Conservation (phyloP, 1,140 invertebrate species). For the Achatina immaculata region DNA sequence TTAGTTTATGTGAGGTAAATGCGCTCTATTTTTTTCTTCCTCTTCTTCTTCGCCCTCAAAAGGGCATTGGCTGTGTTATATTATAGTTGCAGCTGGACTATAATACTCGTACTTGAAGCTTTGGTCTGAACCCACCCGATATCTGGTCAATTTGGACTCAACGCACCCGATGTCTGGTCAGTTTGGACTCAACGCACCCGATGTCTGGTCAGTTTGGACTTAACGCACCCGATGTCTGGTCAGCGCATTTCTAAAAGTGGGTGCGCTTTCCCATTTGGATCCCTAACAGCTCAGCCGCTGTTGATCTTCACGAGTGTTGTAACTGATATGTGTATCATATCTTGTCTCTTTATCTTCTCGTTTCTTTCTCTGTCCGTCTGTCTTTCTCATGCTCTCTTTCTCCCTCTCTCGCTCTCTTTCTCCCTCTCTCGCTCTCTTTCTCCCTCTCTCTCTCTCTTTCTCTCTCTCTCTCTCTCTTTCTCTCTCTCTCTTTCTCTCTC, state of each 20-base stretch:
- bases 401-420: conserved; percentile 32
- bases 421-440: conserved; percentile 22
- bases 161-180: too few species aligned
- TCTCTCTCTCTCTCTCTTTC: conserved; percentile 18
- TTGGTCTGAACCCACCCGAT: too few species aligned
- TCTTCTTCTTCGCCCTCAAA: conserved; percentile 1
- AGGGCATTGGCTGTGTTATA: too few species aligned
- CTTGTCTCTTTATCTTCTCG: not conserved
- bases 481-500: conserved; percentile 31
- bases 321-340: not conserved
- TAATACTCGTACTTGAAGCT: too few species aligned
- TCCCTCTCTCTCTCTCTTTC: conserved; percentile 5
- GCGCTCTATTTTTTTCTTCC: not conserved
- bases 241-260: not conserved
- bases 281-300: too few species aligned
- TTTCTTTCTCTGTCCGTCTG: not conserved
- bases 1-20: too few species aligned
- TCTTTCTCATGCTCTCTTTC: conserved; percentile 29
- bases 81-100: too few species aligned
- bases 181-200: too few species aligned
- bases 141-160: too few species aligned
- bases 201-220: too few species aligned
- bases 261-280: not conserved
- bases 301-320: too few species aligned
- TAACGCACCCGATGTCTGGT: too few species aligned